phyloP scores from a whole-genome alignment of 2,113 vertebrate genomes.

The Clarias batrachus region DNA sequence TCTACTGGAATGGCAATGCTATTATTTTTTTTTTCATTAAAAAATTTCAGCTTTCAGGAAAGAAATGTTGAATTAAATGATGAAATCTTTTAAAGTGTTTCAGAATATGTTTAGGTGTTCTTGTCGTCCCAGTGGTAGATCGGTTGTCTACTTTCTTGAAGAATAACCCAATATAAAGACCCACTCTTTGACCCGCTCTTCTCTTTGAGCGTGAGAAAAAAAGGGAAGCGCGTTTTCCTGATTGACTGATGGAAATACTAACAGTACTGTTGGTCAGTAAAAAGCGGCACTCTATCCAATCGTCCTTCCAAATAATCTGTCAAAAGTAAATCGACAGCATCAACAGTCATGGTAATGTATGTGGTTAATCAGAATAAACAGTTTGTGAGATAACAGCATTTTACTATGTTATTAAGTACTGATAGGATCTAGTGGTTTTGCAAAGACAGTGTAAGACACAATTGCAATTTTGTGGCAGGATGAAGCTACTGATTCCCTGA shows the following conservation, averaged over 20 bases:
- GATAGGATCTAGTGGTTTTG: slow-evolving; percentile 42
- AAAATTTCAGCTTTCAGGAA: too few relatives aligned
- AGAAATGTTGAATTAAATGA: too few relatives aligned
- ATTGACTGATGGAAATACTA: not conserved
- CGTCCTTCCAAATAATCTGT: not conserved
- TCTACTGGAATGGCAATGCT: too few relatives aligned
- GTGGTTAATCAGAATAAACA: not conserved
- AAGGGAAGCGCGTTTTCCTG: not conserved
- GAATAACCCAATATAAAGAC: too few relatives aligned
- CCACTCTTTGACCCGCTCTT: too few relatives aligned
- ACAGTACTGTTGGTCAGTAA: not conserved
- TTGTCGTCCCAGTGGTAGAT: too few relatives aligned
- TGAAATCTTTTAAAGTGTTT: too few relatives aligned
- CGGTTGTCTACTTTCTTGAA: too few relatives aligned
- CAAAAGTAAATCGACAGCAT: not conserved
- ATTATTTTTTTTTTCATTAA: too few relatives aligned
- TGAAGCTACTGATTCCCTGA: not conserved
- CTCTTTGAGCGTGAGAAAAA: not conserved
- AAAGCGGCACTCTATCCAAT: not conserved
- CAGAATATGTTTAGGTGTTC: too few relatives aligned
- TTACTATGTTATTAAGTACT: not conserved
- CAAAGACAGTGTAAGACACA: not conserved
- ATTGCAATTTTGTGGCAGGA: slow-evolving; percentile 34
- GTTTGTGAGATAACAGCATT: not conserved
- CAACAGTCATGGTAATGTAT: not conserved